Conservation (phyloP, 2,113 vertebrate genomes). For the Corythornis madagascariensis region DNA sequence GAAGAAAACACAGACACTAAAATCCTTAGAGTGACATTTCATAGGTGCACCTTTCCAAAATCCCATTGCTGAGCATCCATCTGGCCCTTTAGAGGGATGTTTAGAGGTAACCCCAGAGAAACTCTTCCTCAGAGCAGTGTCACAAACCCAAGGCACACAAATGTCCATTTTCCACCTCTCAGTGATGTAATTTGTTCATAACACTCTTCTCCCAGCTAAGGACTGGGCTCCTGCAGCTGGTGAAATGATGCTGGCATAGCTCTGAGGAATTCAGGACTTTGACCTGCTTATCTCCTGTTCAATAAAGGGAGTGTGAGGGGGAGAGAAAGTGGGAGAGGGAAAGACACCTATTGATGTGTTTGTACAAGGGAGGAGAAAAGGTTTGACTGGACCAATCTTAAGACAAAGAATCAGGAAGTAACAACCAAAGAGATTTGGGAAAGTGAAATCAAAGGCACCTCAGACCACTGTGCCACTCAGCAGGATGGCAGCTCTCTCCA, state of each 20-base stretch:
- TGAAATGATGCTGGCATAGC: background rate
- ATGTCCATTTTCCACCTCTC: background rate
- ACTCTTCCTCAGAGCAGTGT: background rate
- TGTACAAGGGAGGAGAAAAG: background rate
- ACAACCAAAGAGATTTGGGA: constrained; percentile 40
- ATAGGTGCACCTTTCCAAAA: background rate
- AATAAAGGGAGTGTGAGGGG: background rate
- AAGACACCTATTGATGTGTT: background rate
- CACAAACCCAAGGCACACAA: background rate
- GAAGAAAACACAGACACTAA: background rate
- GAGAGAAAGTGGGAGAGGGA: background rate
- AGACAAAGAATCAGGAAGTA: constrained; percentile 29
- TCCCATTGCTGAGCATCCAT: background rate
- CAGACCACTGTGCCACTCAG: background rate
- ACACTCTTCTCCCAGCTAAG: background rate
- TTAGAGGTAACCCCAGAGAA: background rate
- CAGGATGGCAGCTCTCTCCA: constrained; percentile 73
- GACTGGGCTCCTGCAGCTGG: background rate
- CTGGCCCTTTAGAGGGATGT: background rate
- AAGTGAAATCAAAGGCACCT: constrained; percentile 26
- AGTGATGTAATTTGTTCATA: background rate
- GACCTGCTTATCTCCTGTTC: background rate
- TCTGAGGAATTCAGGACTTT: background rate
- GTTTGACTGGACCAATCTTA: background rate
- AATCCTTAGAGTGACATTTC: background rate